Evolutionary conservation across 2,888 invertebrate genomes (phyloP), one percentile per base, ranked within the genome.

Genomic region (Falcaria lacertinaria): DNA sequence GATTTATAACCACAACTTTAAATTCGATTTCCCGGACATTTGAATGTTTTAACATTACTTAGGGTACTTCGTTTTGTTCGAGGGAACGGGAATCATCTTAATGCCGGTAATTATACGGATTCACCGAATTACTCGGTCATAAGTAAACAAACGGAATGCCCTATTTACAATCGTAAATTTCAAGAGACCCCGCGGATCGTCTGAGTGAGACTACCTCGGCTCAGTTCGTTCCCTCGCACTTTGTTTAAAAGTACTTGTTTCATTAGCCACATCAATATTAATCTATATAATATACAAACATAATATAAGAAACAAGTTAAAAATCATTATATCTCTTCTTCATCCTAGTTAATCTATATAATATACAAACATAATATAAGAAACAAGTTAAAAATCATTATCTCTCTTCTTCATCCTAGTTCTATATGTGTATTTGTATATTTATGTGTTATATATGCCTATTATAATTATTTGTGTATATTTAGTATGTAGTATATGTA

Each of bases 31-130:
- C 61, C 70, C 60, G 84, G 85, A 83, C 88, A 85, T 87, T 87
- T 85, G 82, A 86, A 88, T 85, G 85, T 86, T 83, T 83, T 76
- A 84, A 72, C 83, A 81, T 83, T 79, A 81, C 78, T 83, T 83
- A 78, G 78, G 74, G 78, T 69, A 66, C 69, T 73, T 60, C 69
- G 64, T 66, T 73, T 67, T 66, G 74, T 69, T 69, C 59, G 73
- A 64, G 79, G 80, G 74, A 73, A 69, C 60, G 65, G 64, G 87
- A 81, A 82, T 89, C 88, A 89, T 89, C 89, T 85, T 89, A 88
- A 89, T 89, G 76, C 88, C 72, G 61, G 88, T 88, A 89, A 90
- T 90, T 90, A 89, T 89, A 88, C 84, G 80, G 89, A 88, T 88
- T 89, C 80, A 59, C 52, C 73, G 89, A 89, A 89, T 89, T 89